Percentiles rank a stretch among this genome's conserved stretches.
These are phyloP conservation scores for Mesocentrotus franciscanus DNA, from an alignment of 53 echinoderm and acorn worm genomes.

Conservation along the genomic window DNA sequence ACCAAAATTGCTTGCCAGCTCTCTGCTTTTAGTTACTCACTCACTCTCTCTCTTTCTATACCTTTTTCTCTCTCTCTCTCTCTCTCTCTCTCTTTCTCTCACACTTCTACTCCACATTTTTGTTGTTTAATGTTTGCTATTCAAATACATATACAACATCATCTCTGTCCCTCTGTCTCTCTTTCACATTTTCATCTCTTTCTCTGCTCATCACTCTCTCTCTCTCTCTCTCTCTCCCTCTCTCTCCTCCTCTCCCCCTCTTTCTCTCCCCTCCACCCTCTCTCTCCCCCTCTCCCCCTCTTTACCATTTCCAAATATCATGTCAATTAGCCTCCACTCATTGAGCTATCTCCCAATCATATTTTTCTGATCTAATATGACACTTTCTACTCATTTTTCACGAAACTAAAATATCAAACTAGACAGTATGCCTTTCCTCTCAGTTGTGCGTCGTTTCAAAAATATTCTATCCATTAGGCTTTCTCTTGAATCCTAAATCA, in stretches of 20 bases:
- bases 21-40: neutral
- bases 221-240: neutral
- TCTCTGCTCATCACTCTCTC: neutral
- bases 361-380: neutral
- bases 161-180: neutral
- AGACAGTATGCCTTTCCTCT: neutral
- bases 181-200: neutral
- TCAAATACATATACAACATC: too few species aligned
- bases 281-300: neutral
- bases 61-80: neutral
- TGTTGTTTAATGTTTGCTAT: neutral
- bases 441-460: neutral
- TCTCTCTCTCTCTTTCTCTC: neutral
- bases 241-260: neutral
- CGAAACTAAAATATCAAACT: neutral
- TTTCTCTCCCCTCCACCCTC: neutral
- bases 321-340: neutral
- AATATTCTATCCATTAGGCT: neutral
- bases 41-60: neutral
- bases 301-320: neutral
- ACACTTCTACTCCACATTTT: neutral
- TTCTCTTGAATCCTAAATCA: slow-evolving; percentile 9
- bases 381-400: neutral
- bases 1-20: slow-evolving; percentile 41
- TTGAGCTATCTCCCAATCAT: neutral